Base-by-base conservation (phyloP, 2,113 vertebrate genomes). In the Elephas maximus region DNA sequence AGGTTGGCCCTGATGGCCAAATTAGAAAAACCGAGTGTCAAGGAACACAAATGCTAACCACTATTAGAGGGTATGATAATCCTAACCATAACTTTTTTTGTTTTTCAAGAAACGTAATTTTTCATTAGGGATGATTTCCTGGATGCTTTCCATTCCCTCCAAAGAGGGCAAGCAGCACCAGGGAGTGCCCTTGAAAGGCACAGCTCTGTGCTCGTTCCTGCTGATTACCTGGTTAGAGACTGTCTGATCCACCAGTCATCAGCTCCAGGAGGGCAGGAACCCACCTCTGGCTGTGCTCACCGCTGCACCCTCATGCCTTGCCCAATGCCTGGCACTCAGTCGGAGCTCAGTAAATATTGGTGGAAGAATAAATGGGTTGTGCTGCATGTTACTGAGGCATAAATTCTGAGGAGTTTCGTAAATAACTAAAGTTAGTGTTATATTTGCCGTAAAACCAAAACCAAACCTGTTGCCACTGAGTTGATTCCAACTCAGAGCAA, bases 121-220 rank as follows among this genome's bases (percentile, higher is more conserved):
- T 85, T 63, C n/a, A 12, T 23, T 26, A 37, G 20, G 18, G 28
- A 45, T 77, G 77, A 44, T 77, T 60, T 77, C 37, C 30, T 33
- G 30, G 45, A 77, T 18, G 1, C 21, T 73, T 93, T 93, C 44
- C 8, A 37, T 23, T 44, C 30, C 8, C 10, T 65, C 8, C 33
- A 20, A 57, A 77, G 62, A 30, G 5, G 17, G 24, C 11, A 44
- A 24, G 60, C 24, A 10, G 67, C 62, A 20, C 20, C 3, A 0
- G 0, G 10, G 41, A 18, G 6, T 28, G 33, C 6, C 5, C 24
- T 4, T 6, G 5, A 11, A 10, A 65, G n/a, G 48, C 0, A 0
- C 67, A 82, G 9, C 51, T 51, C 73, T 26, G 2, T 1, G 1
- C 65, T 44, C 8, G 51, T 69, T 41, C 24, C 14, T 51, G 23